A percentile compares a stretch with the other conserved stretches of the same genome.
These are phyloP conservation scores for Drosophila arizonae DNA, from an alignment of 1,140 invertebrate species.

Conservation along the genomic window DNA sequence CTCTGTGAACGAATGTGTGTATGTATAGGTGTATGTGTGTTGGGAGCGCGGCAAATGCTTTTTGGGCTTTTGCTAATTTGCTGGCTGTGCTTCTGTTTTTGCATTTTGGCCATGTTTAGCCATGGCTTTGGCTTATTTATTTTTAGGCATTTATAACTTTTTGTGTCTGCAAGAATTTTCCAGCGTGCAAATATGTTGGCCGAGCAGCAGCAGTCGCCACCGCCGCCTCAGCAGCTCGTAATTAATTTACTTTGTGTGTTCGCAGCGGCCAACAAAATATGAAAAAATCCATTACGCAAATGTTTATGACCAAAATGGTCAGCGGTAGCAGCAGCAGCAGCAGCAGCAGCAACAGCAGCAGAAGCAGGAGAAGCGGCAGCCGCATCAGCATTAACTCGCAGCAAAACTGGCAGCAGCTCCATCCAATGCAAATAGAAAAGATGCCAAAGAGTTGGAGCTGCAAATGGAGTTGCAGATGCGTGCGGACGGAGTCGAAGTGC, in stretches of 20 bases:
- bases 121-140: conserved; percentile 61
- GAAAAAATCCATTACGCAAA: conserved; percentile 81
- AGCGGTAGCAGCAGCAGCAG: conserved; percentile 56
- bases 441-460: conserved; percentile 59
- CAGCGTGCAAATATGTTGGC: conserved; percentile 32
- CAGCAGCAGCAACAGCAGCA: conserved; percentile 47
- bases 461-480: conserved; percentile 65
- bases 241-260: conserved; percentile 82
- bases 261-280: conserved; percentile 73
- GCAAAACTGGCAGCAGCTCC: conserved; percentile 11
- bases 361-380: conserved; percentile 22
- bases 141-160: conserved; percentile 76
- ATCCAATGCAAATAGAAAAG: conserved; percentile 75
- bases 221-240: conserved; percentile 59
- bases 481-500: conserved; percentile 57
- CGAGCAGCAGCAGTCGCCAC: conserved; percentile 18
- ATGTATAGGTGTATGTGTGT: conserved; percentile 40
- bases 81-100: conserved; percentile 71
- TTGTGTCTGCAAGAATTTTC: conserved; percentile 41
- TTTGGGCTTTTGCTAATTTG: conserved; percentile 77
- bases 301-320: conserved; percentile 81
- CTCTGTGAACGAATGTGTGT: background rate
- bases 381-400: conserved; percentile 16
- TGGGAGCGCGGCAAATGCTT: conserved; percentile 50
- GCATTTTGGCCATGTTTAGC: conserved; percentile 48